Conservation (phyloP, 2,797 vertebrate genomes). For the Molossus alvarezi region DNA sequence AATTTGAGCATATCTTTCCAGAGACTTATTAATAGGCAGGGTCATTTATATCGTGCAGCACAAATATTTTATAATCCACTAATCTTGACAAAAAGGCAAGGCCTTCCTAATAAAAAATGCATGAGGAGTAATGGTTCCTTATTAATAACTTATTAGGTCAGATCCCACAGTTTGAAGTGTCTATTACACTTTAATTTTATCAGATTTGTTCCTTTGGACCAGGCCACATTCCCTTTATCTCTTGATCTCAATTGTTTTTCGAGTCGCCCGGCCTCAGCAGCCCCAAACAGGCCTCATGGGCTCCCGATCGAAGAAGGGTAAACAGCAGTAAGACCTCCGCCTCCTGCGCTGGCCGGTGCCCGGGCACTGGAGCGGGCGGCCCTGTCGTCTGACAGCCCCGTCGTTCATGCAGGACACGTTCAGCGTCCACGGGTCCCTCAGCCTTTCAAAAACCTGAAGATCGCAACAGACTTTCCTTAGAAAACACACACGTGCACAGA, state of each 20-base stretch:
- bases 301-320: fast-evolving
- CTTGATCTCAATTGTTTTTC: slow-evolving; percentile 86
- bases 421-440: too few relatives aligned
- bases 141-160: slow-evolving; percentile 98
- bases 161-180: slow-evolving; percentile 93
- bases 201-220: slow-evolving; percentile 90
- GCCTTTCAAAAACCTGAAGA: not conserved
- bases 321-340: not conserved
- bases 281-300: not conserved
- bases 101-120: slow-evolving; percentile 97
- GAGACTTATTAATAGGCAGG: slow-evolving; percentile 94
- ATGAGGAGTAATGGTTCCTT: slow-evolving; percentile 98
- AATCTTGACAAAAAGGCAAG: slow-evolving; percentile 97
- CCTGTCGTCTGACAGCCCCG: too few relatives aligned
- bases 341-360: too few relatives aligned
- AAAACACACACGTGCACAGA: not conserved
- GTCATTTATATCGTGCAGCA: slow-evolving; percentile 97
- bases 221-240: slow-evolving; percentile 86
- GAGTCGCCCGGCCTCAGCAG: slow-evolving; percentile 50
- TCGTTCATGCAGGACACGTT: too few relatives aligned
- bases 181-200: slow-evolving; percentile 93
- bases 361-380: too few relatives aligned
- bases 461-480: not conserved
- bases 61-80: slow-evolving; percentile 98
- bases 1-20: slow-evolving; percentile 93